Conservation (phyloP, 1,140 invertebrate genomes). For the Cotesia typhae region DNA sequence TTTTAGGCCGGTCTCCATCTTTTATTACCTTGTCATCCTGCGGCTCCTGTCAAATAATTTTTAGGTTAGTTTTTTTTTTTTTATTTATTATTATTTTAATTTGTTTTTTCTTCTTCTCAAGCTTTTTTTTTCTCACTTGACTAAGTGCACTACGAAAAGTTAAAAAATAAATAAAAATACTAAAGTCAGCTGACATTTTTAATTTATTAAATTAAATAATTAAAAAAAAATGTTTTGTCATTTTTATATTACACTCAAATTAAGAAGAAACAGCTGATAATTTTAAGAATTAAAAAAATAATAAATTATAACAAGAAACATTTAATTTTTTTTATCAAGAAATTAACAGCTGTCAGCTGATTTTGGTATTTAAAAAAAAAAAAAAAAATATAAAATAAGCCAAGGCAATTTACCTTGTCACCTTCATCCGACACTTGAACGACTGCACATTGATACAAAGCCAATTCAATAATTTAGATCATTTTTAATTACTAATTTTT, state of each 20-base stretch:
- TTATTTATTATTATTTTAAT: background rate
- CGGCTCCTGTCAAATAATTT: constrained; percentile 36
- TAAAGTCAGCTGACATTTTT: no score
- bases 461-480: constrained; percentile 33
- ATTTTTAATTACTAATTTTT: background rate
- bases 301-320: no score
- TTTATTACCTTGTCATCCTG: constrained; percentile 42
- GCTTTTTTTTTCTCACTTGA: no score
- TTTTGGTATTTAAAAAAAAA: background rate
- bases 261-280: no score
- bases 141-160: no score
- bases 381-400: constrained; percentile 14
- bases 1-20: constrained; percentile 38
- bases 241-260: no score
- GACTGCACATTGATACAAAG: constrained; percentile 51
- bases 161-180: background rate
- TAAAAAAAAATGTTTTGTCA: no score
- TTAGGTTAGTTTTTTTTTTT: constrained; percentile 3
- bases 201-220: no score
- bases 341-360: no score
- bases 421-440: constrained; percentile 59
- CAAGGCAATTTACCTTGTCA: constrained; percentile 47
- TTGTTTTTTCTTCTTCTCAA: background rate
- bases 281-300: no score
- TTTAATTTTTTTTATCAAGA: no score